A percentile compares a stretch with the other conserved stretches of the same genome.
Conservation (phyloP, 2,113 vertebrate species). For the Equus przewalskii region DNA sequence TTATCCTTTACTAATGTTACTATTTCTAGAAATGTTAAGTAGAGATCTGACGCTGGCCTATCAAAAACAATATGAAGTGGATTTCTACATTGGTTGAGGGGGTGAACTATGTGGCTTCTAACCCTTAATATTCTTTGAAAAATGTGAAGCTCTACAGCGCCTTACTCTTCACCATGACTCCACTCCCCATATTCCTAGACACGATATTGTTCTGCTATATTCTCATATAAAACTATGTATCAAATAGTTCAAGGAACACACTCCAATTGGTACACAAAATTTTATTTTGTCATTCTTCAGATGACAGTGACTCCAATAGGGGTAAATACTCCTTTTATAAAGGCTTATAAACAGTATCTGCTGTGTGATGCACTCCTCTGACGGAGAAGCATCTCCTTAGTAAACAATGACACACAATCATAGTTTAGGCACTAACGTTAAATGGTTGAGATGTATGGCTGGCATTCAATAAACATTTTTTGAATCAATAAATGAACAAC, state of each 20-base stretch:
- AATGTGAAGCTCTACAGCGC: neutral
- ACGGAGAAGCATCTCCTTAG: conserved; percentile 38
- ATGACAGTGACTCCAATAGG: neutral
- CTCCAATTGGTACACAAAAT: conserved; percentile 18
- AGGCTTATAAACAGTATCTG: conserved; percentile 52
- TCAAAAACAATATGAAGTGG: neutral
- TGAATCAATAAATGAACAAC: conserved; percentile 13
- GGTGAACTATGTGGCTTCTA: neutral
- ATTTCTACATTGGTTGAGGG: neutral
- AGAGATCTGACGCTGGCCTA: neutral
- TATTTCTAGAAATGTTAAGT: neutral
- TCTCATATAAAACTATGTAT: neutral
- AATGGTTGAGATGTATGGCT: neutral
- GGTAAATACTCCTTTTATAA: conserved; percentile 62
- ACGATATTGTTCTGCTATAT: neutral
- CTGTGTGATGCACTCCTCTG: conserved; percentile 54
- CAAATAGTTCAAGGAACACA: conserved; percentile 46
- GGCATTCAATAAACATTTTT: neutral
- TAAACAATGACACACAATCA: neutral
- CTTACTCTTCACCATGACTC: neutral
- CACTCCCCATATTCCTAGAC: neutral
- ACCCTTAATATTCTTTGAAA: conserved; percentile 38
- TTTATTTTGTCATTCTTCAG: conserved; percentile 56
- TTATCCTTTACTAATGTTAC: neutral
- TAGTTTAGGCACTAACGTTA: conserved; percentile 54